Base-by-base conservation (phyloP, 2,797 vertebrate genomes). In the Ctenochaetus hawaiiensis region DNA sequence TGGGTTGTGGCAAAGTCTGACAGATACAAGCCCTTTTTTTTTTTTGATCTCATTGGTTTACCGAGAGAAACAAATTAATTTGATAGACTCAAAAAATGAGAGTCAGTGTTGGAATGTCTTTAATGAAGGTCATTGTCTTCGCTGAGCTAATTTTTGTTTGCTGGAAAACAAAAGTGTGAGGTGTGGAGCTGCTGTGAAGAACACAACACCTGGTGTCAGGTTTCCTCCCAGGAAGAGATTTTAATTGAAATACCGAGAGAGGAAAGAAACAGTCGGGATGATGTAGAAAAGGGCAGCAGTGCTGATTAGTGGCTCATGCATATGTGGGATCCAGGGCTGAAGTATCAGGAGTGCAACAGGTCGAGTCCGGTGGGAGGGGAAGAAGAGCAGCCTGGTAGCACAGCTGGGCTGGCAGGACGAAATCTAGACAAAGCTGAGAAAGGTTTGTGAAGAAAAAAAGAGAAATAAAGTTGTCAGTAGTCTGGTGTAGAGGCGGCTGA, bases 151-250 rank as follows among this genome's bases (percentile, higher is more conserved):
- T 86, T 72, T 64, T 72, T 66, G 56, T 47, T 58, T 0, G 39
- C 58, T 61, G 41, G 22, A 34, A 81, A 81, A 86, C 75, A 81
- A 86, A 69, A 63, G 72, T 69, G 72, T 61, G 65, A 77, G 77
- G 51, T 67, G 77, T 66, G 56, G 87, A 87, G 76, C 89, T 86
- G 83, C 77, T 78, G 65, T 18, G 13, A 71, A 6, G 72, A 75
- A 34, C 45, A 56, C 59, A 81, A 81, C 81, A 84, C 61, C 82
- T 20, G 69, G 59, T 84, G 83, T 80, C 82, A 80, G 72, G 16
- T 82, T 84, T 54, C 61, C 18, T 73, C 44, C 61, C 63, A 74
- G 47, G 57, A n/a, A 39, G 86, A 78, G 72, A 65, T 20, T 70
- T 72, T 52, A 18, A 82, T 78, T 71, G 58, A 73, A 62, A 89